Evolutionary conservation across 1,140 invertebrate genomes (phyloP), one percentile per base, ranked within the genome.

Genomic region (Zaprionus gabonicus): DNA sequence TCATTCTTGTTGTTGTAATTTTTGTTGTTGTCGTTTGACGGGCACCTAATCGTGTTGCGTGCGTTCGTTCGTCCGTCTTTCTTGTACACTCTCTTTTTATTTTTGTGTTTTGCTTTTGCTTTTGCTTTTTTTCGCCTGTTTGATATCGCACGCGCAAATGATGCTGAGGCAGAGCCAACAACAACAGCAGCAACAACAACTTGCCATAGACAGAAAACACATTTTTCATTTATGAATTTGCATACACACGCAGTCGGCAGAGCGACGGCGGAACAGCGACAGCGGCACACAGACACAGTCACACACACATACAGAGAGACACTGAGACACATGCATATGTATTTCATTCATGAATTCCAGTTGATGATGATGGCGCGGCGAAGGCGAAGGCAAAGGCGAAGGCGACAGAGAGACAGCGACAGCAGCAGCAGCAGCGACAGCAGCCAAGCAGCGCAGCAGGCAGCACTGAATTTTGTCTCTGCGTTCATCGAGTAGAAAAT

Each of bases 271-370:
- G 10, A 34, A 34, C 31, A 10, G 31, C 31, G 31, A 34, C 31
- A 34, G 34, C 51, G 27, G 53, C 31, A 57, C 38, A 51, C 46
- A 34, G 5, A 57, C 58, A 69, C 60, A 12, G 34, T 69, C 46
- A 75, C 70, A 55, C 55, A 67, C 34, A 34, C 36, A 68, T 55
- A 55, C 49, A 57, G 34, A 51, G 28, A n/a, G 12, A 41, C 12
- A 73, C 36, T 49, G 38, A 64, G 2, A 60, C 36, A 72, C 71
- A 60, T 84, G 78, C 71, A 83, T 88, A 83, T 84, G 84, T 87
- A 66, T 88, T 87, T 90, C 84, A 87, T 87, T 87, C 84, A 87
- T 87, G 84, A 87, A 87, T 84, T 87, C 84, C 84, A 87, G 81
- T 85, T 85, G 83, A 73, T 46, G 41, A 17, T 46, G 41, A 3